Evolutionary conservation across 2,888 invertebrate species (phyloP), one percentile per base, ranked within the genome.

Genomic region (Pachymerium ferrugineum): DNA sequence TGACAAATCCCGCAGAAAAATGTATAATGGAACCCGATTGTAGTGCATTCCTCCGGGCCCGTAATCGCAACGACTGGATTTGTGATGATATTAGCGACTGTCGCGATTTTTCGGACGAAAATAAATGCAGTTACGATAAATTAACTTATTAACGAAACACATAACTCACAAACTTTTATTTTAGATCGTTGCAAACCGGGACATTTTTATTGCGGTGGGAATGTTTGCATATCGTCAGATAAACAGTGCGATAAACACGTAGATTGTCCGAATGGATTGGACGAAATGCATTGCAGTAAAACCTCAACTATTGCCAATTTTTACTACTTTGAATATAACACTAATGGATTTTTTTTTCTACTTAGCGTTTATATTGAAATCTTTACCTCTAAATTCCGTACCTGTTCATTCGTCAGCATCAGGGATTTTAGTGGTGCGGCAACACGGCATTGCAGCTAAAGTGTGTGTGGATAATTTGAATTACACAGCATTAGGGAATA

Each of bases 31-130:
- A 69, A 16, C 31, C 80, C 90, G 91, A 89, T 76, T 94, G 94
- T 80, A 88, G 89, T 1, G 87, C 87, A 70, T 88, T 89, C 72
- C 85, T 94, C 73, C 90, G 91, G 78, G 86, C 87, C 30, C 87
- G 89, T 77, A 92, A 92, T 0, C 83, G 91, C 76, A 90, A 90
- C 0, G 87, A 90, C 0, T 86, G 93, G 70, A 86, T 93, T 35
- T 94, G 94, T 80, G 94, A 94, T 81, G 94, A 94, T 16, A 86
- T 90, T 33, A 89, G 92, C 14, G 94, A 94, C 82, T 94, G 94
- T 82, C 88, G 90, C 14, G 92, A 92, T 83, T 86, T 92, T 30
- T 88, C 89, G 0, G 94, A 94, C 82, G 94, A 94, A 83, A 88
- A 87, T 75, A 78, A 80, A 67, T 94, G 94, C 81, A 86, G 90